Evolutionary conservation across 2,113 vertebrate species (phyloP).

Genomic region (Calidris pugnax): DNA sequence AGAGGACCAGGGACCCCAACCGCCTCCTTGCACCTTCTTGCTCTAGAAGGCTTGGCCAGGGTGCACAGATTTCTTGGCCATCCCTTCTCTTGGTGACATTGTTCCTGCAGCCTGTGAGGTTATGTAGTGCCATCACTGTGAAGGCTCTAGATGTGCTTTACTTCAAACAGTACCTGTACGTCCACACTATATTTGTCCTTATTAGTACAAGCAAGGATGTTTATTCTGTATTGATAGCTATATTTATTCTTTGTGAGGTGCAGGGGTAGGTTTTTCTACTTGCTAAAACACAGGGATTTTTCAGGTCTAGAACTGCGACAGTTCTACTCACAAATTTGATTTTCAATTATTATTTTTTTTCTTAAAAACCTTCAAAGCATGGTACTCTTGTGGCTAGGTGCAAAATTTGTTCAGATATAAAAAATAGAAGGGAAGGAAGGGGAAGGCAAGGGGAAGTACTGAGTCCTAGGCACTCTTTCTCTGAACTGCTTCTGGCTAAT

Average conservation of each 20-base stretch:
- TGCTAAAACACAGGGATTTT: background rate
- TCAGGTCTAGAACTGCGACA: background rate
- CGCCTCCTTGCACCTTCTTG: background rate
- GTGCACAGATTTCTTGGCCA: background rate
- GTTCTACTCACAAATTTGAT: background rate
- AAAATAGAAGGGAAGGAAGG: background rate
- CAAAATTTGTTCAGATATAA: background rate
- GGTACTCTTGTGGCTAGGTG: background rate
- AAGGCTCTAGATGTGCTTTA: background rate
- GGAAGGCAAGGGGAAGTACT: background rate
- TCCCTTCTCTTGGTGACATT: background rate
- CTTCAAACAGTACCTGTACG: background rate
- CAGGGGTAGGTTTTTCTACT: background rate
- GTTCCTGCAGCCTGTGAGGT: background rate
- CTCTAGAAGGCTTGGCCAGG: background rate
- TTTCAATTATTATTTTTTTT: background rate
- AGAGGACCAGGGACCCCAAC: too few species aligned
- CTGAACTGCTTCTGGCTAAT: background rate
- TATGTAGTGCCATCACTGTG: background rate
- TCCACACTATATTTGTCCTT: background rate
- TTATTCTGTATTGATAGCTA: background rate
- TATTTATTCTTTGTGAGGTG: background rate
- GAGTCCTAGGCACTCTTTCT: background rate
- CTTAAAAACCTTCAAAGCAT: background rate
- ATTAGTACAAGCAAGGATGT: background rate